Base-by-base conservation (phyloP, 2,888 invertebrate species). In the Axea sp. region DNA sequence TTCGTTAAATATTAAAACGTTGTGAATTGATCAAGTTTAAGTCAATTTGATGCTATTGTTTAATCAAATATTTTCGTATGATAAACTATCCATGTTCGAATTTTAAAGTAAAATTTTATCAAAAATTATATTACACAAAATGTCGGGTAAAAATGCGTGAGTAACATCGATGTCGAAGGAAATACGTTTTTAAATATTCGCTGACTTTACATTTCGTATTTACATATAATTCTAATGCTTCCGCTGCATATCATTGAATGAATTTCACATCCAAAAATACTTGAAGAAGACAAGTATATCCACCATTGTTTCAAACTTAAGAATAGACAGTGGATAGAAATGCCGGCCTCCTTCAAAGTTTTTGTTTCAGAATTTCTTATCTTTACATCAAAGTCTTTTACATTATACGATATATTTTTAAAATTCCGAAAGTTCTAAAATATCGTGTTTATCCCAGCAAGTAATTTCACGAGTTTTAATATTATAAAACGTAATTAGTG, bases 161-260 rank as follows among this genome's bases (percentile, higher is more conserved):
- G n/a, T 19, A 55, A 11, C 7, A 17, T 51, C 15, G 37, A 35
- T 37, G 24, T 26, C 12, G 24, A 33, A 51, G 8, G 7, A 26
- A 51, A 37, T 14, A 33, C 35, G 15, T 33, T 28, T 49, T 35
- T 35, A 14, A 49, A 35, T 33, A 49, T 28, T 12, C n/a, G 3
- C 37, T 37, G 26, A 35, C 14, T 49, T 33, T 35, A 35, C 26
- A 51, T 17, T 49, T 49, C 22, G 22, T 22, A 49, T 55, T 28
- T 55, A 11, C 15, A 55, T 39, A 39, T 30, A 39, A 55, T 55
- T 55, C n/a, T n/a, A n/a, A n/a, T n/a, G n/a, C n/a, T n/a, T n/a
- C n/a, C n/a, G n/a, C n/a, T n/a, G n/a, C n/a, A n/a, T n/a, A n/a
- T n/a, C n/a, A n/a, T n/a, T n/a, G n/a, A n/a, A n/a, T n/a, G n/a